A percentile compares a stretch with the other conserved stretches of the same genome.
Evolutionary conservation across 2,113 vertebrate species (phyloP).

Genomic region (Cricetomys ansorgei): DNA sequence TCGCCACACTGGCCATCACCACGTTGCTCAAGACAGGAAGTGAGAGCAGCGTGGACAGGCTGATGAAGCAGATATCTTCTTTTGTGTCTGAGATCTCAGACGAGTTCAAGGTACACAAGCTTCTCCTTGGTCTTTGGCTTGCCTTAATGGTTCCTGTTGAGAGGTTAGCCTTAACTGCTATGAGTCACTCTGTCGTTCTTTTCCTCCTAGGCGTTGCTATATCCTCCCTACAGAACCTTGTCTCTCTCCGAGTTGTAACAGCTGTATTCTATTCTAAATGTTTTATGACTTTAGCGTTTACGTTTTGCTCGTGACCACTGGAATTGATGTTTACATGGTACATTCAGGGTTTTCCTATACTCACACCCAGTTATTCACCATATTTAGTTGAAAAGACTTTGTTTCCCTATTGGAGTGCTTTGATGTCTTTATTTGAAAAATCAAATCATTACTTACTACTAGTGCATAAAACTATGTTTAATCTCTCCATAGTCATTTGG

Average conservation of each 20-base stretch:
- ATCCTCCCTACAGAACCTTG: not conserved
- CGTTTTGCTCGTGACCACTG: constrained; percentile 4
- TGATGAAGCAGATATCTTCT: constrained; percentile 99
- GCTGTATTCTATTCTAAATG: constrained; percentile 49
- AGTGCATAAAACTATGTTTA: not conserved
- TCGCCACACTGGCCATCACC: constrained; percentile 98
- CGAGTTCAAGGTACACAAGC: constrained; percentile 94
- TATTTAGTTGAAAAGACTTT: constrained; percentile 41
- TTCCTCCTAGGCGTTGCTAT: constrained; percentile 11
- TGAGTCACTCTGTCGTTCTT: constrained; percentile 16
- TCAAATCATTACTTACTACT: constrained; percentile 8
- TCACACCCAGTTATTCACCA: not conserved
- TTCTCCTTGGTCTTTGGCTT: constrained; percentile 21
- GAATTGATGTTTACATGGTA: constrained; percentile 51
- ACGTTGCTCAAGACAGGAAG: constrained; percentile 98
- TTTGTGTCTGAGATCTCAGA: constrained; percentile 99
- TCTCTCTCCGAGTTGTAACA: not conserved
- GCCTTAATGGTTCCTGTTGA: constrained; percentile 30
- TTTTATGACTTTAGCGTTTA: constrained; percentile 50
- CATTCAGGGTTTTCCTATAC: not conserved
- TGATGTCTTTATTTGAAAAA: constrained; percentile 48
- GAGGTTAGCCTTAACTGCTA: constrained; percentile 50
- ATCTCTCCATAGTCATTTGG: not conserved
- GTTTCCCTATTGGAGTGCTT: not conserved
- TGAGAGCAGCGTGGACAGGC: constrained; percentile 98